These are phyloP conservation scores for Teleogryllus occipitalis DNA, from an alignment of 1,140 invertebrate species.

Conservation along the genomic window DNA sequence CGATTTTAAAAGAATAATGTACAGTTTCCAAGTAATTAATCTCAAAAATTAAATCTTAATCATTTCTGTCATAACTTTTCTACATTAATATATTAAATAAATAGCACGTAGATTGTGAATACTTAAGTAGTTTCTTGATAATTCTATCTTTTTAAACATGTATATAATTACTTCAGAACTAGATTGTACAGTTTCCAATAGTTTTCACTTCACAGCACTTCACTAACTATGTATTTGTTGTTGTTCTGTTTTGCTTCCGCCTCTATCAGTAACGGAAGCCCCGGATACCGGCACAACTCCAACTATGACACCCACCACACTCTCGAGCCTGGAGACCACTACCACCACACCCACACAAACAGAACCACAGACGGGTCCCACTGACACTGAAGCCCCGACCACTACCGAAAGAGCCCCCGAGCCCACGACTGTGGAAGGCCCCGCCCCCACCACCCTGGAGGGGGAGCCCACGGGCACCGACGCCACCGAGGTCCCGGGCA, in stretches of 20 bases:
- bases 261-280: conserved; percentile 11
- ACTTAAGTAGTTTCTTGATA: conserved; percentile 19
- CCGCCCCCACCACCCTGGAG: background rate
- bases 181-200: background rate
- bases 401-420: conserved; percentile 1
- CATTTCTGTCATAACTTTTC: conserved; percentile 11
- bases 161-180: background rate
- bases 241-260: conserved; percentile 16
- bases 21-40: background rate
- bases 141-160: conserved; percentile 14
- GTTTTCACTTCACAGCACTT: conserved; percentile 9
- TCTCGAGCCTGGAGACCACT: conserved; percentile 7
- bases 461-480: background rate
- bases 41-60: conserved; percentile 5
- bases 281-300: conserved; percentile 6
- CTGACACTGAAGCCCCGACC: background rate
- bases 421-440: background rate
- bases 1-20: background rate
- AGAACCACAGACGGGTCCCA: conserved; percentile 9
- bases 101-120: conserved; percentile 12
- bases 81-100: background rate
- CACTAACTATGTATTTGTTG: conserved; percentile 24
- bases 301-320: conserved; percentile 18
- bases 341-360: background rate
- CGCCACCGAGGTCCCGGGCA: background rate